Base-by-base conservation (phyloP, 1,140 invertebrate genomes). In the Monochamus saltuarius region DNA sequence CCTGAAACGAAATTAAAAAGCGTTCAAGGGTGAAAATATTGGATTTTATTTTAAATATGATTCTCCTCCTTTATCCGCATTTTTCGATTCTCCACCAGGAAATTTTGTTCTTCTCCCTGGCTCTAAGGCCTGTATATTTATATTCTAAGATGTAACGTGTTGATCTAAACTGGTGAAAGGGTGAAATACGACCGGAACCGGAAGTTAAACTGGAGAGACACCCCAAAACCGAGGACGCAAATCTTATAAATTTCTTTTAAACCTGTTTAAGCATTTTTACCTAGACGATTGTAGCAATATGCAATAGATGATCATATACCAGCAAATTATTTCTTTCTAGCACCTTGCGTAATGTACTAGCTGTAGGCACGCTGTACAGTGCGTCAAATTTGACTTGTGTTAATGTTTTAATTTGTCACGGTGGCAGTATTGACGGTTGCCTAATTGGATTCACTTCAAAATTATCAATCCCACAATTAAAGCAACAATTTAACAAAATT, bases 151-250 rank as follows among this genome's bases (percentile, higher is more conserved):
- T 57, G 46, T 62, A 51, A 64, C 61, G 61, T 64, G 61, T 64
- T 64, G 61, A 64, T 64, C 46, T 55, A 38, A 49, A 59, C 46
- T 46, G 35, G 17, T 35, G 46, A 59, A 59, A 52, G 61, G 61
- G 57, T 59, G 51, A 64, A 64, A 64, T 64, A 64, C 59, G 43
- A 39, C 61, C 61, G 61, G 61, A 64, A 64, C 11, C 57, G 61
- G 61, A 59, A 59, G 61, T 59, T 46, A 43, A 42, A 36, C 37
- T 43, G 57, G 61, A 43, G 37, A 55, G 56, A 54, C 22, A 39
- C 55, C 61, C 61, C 51, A 59, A 64, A 64, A 59, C 51, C 57
- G 39, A 53, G 59, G 29, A 53, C 22, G 56, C 22, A 49, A 58
- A 49, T 58, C 43, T 58, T 58, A 49, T 50, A 42, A 56, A 56